phyloP scores from a whole-genome alignment of 1,140 invertebrate genomes.

The Nylanderia fulva region DNA sequence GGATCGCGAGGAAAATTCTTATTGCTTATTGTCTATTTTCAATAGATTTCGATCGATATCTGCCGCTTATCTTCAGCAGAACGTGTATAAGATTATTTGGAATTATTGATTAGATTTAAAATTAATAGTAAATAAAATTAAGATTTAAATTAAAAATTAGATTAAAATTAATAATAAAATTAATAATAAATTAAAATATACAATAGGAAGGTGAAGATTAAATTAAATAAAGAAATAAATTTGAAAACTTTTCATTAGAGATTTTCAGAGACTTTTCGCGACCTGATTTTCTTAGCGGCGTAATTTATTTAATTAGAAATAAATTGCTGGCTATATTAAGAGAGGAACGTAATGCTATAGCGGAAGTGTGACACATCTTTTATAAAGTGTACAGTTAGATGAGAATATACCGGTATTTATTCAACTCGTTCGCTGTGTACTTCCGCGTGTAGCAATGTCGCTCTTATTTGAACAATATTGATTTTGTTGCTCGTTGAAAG shows the following conservation, averaged over 20 bases:
- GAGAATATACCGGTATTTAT: background rate
- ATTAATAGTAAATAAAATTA: no score
- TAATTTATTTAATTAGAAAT: conserved; percentile 22
- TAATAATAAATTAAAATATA: no score
- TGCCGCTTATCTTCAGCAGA: background rate
- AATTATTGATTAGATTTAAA: no score
- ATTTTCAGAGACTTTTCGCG: background rate
- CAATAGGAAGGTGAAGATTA: no score
- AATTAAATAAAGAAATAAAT: no score
- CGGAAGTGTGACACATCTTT: background rate
- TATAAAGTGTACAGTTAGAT: conserved; percentile 14
- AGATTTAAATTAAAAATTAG: no score
- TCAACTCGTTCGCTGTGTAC: background rate
- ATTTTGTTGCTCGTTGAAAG: background rate
- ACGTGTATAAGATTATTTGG: background rate
- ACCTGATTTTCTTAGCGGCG: background rate
- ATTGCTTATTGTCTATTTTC: background rate
- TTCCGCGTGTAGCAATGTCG: background rate
- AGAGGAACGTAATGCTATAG: background rate
- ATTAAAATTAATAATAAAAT: no score
- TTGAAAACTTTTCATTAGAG: background rate
- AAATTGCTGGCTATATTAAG: no score
- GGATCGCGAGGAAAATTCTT: background rate
- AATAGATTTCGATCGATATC: background rate
- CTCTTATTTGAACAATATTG: background rate